phyloP scores from a whole-genome alignment of 2,888 invertebrate genomes.

The Athalia circularis region DNA sequence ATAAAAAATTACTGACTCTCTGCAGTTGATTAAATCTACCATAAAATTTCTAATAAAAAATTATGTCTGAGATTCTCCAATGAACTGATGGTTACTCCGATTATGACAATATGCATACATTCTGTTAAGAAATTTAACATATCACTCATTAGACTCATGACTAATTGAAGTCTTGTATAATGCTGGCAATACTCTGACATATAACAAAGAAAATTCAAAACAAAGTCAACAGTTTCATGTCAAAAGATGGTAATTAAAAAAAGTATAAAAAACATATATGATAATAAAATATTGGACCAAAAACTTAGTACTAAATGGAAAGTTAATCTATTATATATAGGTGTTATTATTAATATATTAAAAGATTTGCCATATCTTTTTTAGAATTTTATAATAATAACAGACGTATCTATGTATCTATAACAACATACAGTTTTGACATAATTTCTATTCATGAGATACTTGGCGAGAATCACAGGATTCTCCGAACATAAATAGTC shows the following conservation, averaged over 20 bases:
- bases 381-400: too few species aligned
- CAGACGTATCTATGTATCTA: too few species aligned
- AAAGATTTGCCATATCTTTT: too few species aligned
- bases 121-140: not conserved
- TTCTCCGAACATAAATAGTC: too few species aligned
- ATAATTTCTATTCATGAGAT: too few species aligned
- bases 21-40: not conserved
- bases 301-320: not conserved
- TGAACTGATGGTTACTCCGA: too few species aligned
- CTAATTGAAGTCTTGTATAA: not conserved
- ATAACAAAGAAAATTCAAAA: not conserved
- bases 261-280: slow-evolving; percentile 4
- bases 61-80: not conserved
- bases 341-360: too few species aligned
- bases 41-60: not conserved
- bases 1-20: not conserved
- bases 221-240: not conserved
- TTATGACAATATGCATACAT: not conserved
- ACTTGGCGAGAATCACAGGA: too few species aligned
- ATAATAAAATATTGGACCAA: slow-evolving; percentile 17
- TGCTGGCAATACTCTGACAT: not conserved
- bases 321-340: not conserved
- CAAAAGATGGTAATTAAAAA: slow-evolving; percentile 1
- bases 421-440: too few species aligned
- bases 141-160: too few species aligned